Conservation (phyloP, 2,797 vertebrate genomes). For the Cyclura pinguis region DNA sequence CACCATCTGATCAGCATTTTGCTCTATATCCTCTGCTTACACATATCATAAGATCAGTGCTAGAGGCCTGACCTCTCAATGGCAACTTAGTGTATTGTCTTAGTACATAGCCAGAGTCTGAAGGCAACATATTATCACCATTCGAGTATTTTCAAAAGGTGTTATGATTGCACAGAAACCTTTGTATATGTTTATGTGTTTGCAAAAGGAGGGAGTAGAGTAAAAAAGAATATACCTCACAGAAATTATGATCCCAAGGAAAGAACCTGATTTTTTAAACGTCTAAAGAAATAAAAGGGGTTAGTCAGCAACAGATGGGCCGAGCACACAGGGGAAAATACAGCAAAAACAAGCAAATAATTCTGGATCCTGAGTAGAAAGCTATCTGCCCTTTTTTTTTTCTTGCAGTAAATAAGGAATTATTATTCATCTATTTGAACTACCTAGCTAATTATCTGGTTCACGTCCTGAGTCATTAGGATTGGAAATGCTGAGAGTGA, state of each 20-base stretch:
- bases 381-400: neutral
- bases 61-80: neutral
- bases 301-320: constrained; percentile 9
- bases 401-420: neutral
- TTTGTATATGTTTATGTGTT: constrained; percentile 10
- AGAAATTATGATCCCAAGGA: neutral
- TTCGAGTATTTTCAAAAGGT: constrained; percentile 20
- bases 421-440: constrained; percentile 36
- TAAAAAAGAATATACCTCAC: neutral
- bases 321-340: neutral
- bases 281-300: neutral
- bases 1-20: neutral
- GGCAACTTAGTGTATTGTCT: neutral
- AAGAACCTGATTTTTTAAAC: neutral
- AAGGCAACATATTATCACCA: neutral
- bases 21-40: constrained; percentile 7
- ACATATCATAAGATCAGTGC: neutral
- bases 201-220: neutral
- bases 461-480: constrained; percentile 26
- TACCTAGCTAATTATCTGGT: constrained; percentile 24
- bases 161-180: neutral
- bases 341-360: constrained; percentile 5
- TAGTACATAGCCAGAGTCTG: neutral
- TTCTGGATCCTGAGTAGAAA: neutral
- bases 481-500: constrained; percentile 23